phyloP scores from a whole-genome alignment of 2,888 invertebrate genomes.

The Lepidocyrtinus sp. region DNA sequence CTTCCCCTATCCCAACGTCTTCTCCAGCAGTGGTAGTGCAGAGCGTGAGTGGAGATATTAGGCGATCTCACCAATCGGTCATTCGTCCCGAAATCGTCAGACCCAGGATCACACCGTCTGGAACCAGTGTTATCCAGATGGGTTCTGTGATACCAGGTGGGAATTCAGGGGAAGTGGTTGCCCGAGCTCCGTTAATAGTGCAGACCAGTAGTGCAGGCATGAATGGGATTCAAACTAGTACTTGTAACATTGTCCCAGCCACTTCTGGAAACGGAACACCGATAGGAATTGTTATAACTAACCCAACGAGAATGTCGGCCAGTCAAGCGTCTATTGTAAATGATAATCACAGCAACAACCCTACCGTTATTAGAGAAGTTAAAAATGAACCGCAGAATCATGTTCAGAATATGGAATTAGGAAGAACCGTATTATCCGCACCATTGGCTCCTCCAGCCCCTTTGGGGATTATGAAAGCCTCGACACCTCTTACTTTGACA shows the following conservation, averaged over 20 bases:
- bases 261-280: constrained; percentile 59
- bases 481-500: constrained; percentile 67
- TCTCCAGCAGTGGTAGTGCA: constrained; percentile 68
- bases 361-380: constrained; percentile 65
- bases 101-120: constrained; percentile 62
- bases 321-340: neutral
- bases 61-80: constrained; percentile 64
- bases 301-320: constrained; percentile 40
- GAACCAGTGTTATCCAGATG: constrained; percentile 87
- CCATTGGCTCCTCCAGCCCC: constrained; percentile 63
- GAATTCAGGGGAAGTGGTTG: neutral
- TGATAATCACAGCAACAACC: constrained; percentile 27
- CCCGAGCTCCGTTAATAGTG: constrained; percentile 44
- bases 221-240: constrained; percentile 77
- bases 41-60: constrained; percentile 45
- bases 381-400: constrained; percentile 52
- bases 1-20: constrained; percentile 67
- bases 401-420: constrained; percentile 9
- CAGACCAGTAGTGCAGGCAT: constrained; percentile 44
- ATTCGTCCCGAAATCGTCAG: constrained; percentile 70
- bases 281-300: constrained; percentile 67
- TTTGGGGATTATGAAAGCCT: constrained; percentile 65
- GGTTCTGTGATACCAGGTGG: constrained; percentile 76
- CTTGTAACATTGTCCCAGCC: constrained; percentile 73
- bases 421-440: constrained; percentile 28